phyloP scores from a whole-genome alignment of 2,888 invertebrate genomes.

The Volucella inflata region DNA sequence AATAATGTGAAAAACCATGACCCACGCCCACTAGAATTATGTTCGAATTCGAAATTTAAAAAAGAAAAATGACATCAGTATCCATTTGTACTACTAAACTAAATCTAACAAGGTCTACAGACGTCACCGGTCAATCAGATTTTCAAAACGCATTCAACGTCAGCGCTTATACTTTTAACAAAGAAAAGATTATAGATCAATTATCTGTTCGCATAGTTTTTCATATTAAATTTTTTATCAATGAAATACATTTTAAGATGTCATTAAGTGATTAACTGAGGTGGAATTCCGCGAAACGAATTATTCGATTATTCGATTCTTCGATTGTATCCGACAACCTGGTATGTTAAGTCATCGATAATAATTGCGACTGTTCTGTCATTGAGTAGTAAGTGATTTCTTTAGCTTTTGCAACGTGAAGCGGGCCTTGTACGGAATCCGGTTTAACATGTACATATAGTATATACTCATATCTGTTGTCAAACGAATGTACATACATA shows the following conservation, averaged over 20 bases:
- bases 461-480: no score
- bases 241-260: slow-evolving; percentile 1
- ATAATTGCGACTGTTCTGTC: slow-evolving; percentile 12
- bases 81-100: no score
- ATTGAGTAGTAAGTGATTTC: not conserved
- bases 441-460: not conserved
- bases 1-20: no score
- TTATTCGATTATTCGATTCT: slow-evolving; percentile 2
- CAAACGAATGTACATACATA: no score
- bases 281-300: slow-evolving; percentile 13
- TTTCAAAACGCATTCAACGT: not conserved
- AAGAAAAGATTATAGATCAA: no score
- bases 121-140: not conserved
- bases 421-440: slow-evolving; percentile 6
- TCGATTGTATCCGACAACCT: no score
- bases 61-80: no score
- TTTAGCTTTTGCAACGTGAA: not conserved
- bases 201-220: no score
- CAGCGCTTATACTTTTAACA: not conserved
- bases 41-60: no score
- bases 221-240: not conserved
- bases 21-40: no score
- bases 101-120: no score
- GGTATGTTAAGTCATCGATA: slow-evolving; percentile 13
- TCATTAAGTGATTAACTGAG: not conserved